Conservation (phyloP, 2,888 invertebrate species). For the Sisyra terminalis region DNA sequence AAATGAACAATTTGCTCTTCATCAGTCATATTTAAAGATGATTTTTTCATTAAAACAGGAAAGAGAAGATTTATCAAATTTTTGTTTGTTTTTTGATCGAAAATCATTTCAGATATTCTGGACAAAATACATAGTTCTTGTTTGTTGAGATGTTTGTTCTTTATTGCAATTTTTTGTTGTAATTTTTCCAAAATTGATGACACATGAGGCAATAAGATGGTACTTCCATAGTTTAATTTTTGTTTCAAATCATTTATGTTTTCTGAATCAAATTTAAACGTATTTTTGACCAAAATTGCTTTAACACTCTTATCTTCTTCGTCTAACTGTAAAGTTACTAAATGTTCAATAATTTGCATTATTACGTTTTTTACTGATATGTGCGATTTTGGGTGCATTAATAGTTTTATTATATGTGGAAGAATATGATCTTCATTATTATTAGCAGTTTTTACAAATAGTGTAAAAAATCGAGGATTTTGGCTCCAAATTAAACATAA, state of each 20-base stretch:
- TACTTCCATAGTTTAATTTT: conserved; percentile 50
- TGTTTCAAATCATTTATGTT: conserved; percentile 20
- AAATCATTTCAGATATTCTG: conserved; percentile 56
- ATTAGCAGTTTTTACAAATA: conserved; percentile 43
- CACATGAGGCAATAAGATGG: conserved; percentile 57
- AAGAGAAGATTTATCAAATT: conserved; percentile 50
- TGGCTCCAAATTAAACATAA: conserved; percentile 67
- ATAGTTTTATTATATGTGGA: conserved; percentile 48
- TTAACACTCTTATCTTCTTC: conserved; percentile 31
- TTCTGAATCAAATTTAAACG: conserved; percentile 21
- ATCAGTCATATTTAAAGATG: conserved; percentile 32
- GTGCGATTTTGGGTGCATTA: conserved; percentile 51
- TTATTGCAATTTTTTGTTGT: conserved; percentile 43
- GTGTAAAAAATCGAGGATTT: conserved; percentile 57
- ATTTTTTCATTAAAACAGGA: conserved; percentile 53
- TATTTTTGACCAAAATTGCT: conserved; percentile 24
- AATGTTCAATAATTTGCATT: conserved; percentile 56
- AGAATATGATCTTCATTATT: conserved; percentile 37
- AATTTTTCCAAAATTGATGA: conserved; percentile 51
- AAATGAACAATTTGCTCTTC: conserved; percentile 56
- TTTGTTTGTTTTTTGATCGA: conserved; percentile 48
- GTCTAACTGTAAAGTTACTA: conserved; percentile 47
- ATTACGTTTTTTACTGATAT: conserved; percentile 48
- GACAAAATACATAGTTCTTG: conserved; percentile 59
- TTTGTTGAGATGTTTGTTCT: conserved; percentile 41